Conservation (phyloP, 2,113 vertebrate species). For the Epinephelus moara region DNA sequence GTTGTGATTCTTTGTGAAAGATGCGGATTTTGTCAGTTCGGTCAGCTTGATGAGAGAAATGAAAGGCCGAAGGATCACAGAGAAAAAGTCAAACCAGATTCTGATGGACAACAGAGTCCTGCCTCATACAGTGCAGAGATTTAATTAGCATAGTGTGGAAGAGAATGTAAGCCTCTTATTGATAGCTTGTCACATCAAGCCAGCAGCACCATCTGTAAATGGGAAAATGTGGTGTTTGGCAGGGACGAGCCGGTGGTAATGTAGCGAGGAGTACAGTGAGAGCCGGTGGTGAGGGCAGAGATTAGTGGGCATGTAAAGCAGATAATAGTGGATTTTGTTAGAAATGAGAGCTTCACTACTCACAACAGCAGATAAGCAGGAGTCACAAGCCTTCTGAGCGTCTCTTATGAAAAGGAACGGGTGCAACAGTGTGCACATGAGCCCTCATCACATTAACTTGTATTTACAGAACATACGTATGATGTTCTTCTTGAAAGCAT, state of each 20-base stretch:
- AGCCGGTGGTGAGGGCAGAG: conserved; percentile 27
- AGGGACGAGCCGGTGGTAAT: conserved; percentile 19
- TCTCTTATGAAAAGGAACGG: conserved; percentile 18
- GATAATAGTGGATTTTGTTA: conserved; percentile 58
- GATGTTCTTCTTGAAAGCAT: not conserved
- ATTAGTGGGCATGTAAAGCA: conserved; percentile 44
- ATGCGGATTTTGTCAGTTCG: not conserved
- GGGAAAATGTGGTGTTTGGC: conserved; percentile 48
- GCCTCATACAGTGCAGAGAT: conserved; percentile 9
- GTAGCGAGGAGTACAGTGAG: conserved; percentile 15
- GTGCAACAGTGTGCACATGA: not conserved
- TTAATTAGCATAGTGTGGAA: conserved; percentile 50
- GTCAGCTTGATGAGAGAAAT: not conserved
- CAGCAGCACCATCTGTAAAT: conserved; percentile 55
- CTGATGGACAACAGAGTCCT: not conserved
- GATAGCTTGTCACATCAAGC: conserved; percentile 43
- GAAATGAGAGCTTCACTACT: conserved; percentile 32
- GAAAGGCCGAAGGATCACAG: not conserved
- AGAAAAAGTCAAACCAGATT: not conserved
- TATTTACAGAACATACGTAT: not conserved
- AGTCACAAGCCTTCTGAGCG: conserved; percentile 17
- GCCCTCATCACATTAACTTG: not conserved
- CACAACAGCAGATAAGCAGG: conserved; percentile 42
- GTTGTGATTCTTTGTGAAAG: not conserved
- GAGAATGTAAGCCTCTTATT: conserved; percentile 57